These are phyloP conservation scores for Sus scrofa DNA, from an alignment of 2,113 vertebrate genomes.

Conservation along the genomic window DNA sequence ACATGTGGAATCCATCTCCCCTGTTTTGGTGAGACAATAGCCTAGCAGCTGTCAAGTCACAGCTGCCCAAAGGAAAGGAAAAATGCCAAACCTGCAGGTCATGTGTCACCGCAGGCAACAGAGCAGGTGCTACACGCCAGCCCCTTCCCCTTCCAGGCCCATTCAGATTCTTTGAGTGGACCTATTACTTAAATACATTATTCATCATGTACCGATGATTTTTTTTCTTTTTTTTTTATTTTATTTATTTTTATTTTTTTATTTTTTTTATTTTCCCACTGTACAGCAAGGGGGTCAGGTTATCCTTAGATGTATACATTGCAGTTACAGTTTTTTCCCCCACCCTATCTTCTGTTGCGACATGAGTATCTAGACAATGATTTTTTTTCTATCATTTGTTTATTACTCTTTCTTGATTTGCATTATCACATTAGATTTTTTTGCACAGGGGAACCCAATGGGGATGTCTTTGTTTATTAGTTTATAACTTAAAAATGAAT, in stretches of 20 bases:
- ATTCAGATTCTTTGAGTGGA: background rate
- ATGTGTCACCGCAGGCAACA: rapidly evolving
- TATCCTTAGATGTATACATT: no score
- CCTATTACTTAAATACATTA: constrained; percentile 11
- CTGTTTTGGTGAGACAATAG: background rate
- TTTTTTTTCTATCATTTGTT: constrained; percentile 60
- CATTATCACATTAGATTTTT: constrained; percentile 52
- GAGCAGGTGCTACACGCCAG: rapidly evolving
- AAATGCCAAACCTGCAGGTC: background rate
- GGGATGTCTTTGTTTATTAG: constrained; percentile 56
- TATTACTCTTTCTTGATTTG: constrained; percentile 58
- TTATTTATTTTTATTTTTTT: no score
- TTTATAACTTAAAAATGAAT: constrained; percentile 66
- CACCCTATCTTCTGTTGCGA: no score
- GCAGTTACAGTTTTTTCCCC: no score
- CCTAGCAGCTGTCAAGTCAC: background rate
- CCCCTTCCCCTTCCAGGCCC: background rate
- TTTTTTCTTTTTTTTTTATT: no score
- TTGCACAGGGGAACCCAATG: background rate
- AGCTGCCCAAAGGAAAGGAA: background rate
- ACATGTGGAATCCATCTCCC: rapidly evolving
- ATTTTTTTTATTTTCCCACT: no score
- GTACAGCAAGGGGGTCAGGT: no score
- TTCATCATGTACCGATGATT: constrained; percentile 17
- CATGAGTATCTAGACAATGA: no score